Base-by-base conservation (phyloP, 2,888 invertebrate species). In the Trissolcus brochymenae region DNA sequence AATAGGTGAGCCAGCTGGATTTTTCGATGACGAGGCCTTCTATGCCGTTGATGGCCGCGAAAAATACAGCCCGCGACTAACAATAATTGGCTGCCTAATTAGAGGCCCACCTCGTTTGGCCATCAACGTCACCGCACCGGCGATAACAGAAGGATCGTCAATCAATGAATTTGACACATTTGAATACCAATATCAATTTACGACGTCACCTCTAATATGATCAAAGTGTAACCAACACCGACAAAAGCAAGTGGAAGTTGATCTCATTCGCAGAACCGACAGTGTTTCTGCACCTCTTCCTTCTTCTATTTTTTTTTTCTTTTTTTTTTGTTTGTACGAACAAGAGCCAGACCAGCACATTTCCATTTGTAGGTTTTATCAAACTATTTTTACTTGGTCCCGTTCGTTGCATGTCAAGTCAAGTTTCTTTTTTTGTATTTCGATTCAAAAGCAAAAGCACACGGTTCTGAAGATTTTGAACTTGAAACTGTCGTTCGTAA, bases 141-240 rank as follows among this genome's bases (percentile, higher is more conserved):
- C 50, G 78, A 72, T 49, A 75, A 64, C 65, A 29, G 75, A 76
- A 79, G 76, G 72, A 73, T 70, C 76, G 79, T 67, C 59, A 76
- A 56, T 43, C 78, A 79, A 76, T 25, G 25, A 54, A 25, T 81
- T 80, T 81, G 75, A 83, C 83, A 87, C 88, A 88, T 88, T 88
- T 88, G 88, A 88, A 88, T 88, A 88, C 88, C 88, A 88, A 88
- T 88, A 88, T 75, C 70, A 35, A 55, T 65, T 56, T 43, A 57
- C 67, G 76, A 81, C 53, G 59, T 76, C 76, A 76, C 35, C 17
- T 21, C 40, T n/a, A 50, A 35, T 11, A 68, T 53, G 43, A 17
- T 51, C 50, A 40, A 50, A 29, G 29, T 50, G 29, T 60, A 51
- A 59, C 57, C 57, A 66, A 57, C 16, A 53, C 19, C 40, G 56